Evolutionary conservation across 2,888 invertebrate genomes (phyloP).

Genomic region (Drosophila sordidapex): DNA sequence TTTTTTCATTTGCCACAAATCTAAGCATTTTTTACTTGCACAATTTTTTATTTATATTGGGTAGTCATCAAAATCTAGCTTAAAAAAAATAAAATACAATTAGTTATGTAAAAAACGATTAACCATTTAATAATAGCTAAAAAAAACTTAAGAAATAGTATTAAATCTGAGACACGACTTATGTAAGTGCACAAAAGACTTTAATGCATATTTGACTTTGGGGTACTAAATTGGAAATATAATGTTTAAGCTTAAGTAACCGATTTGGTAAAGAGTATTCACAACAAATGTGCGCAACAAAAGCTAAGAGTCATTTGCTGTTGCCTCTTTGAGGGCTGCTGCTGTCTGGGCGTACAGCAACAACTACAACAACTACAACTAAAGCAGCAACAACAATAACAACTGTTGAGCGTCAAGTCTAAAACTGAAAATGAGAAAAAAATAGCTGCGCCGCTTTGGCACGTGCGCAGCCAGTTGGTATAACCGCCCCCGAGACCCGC

Average conservation of each 20-base stretch:
- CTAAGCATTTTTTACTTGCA: background rate
- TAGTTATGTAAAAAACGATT: background rate
- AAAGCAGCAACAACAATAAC: slow-evolving; percentile 20
- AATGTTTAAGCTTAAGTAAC: slow-evolving; percentile 8
- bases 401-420: slow-evolving; percentile 23
- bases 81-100: background rate
- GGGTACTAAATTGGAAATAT: background rate
- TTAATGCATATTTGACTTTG: background rate
- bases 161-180: background rate
- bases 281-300: slow-evolving; percentile 11
- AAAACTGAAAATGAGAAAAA: background rate
- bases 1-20: background rate
- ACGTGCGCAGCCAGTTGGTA: slow-evolving; percentile 68
- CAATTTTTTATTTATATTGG: background rate
- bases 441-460: slow-evolving; percentile 65
- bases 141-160: background rate
- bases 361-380: slow-evolving; percentile 15
- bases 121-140: background rate
- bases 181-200: background rate
- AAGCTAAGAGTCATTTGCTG: slow-evolving; percentile 26
- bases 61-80: background rate
- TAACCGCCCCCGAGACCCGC: slow-evolving; percentile 38
- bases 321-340: slow-evolving; percentile 38
- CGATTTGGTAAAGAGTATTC: slow-evolving; percentile 24
- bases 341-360: slow-evolving; percentile 37